phyloP scores from a whole-genome alignment of 2,113 vertebrate genomes.

The Pampusana beccarii region DNA sequence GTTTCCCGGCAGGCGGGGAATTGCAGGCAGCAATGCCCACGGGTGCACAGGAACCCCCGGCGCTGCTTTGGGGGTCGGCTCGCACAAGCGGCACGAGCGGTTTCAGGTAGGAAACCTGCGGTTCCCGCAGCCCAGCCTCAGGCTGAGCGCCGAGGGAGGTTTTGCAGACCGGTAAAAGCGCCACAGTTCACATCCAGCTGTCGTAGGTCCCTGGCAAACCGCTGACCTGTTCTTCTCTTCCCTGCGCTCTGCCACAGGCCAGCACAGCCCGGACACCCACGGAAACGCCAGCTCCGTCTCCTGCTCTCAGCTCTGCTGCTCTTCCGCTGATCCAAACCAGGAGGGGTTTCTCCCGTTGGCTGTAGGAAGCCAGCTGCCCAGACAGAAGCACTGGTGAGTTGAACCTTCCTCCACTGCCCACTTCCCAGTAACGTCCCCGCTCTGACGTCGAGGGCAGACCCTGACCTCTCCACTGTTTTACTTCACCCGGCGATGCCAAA shows the following conservation, averaged over 20 bases:
- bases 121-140: background rate
- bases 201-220: rapidly evolving
- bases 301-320: background rate
- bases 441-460: background rate
- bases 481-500: background rate
- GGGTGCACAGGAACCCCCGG: rapidly evolving
- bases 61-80: rapidly evolving
- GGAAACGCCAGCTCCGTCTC: rapidly evolving
- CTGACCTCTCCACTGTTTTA: background rate
- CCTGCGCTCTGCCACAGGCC: no score
- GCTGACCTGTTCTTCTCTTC: background rate
- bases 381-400: background rate
- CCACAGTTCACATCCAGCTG: background rate
- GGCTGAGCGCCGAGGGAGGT: background rate
- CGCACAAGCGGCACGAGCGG: rapidly evolving
- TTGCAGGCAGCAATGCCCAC: background rate
- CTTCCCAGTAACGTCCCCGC: background rate
- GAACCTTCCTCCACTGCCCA: background rate
- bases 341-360: background rate
- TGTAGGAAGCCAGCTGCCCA: background rate
- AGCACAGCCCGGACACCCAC: no score
- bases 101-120: background rate
- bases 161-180: background rate
- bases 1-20: background rate
- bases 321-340: background rate